phyloP scores from a whole-genome alignment of 2,797 vertebrate genomes.

The Melanotaenia boesemani region DNA sequence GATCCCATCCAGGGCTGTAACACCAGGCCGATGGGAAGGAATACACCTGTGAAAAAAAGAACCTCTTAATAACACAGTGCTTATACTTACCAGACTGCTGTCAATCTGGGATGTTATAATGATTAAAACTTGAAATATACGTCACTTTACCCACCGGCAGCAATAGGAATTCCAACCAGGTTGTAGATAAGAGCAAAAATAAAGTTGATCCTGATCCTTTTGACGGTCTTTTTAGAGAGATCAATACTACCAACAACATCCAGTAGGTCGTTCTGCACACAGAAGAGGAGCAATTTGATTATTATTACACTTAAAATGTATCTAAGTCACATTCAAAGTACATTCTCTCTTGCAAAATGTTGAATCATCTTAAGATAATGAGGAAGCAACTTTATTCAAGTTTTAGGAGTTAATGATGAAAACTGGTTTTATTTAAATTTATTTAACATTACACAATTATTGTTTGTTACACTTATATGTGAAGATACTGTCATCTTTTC shows the following conservation, averaged over 20 bases:
- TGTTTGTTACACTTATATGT: not conserved
- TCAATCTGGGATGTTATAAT: not conserved
- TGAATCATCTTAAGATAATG: not conserved
- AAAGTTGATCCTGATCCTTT: slow-evolving; percentile 94
- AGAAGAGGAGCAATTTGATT: not conserved
- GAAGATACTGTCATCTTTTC: not conserved
- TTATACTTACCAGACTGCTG: not conserved
- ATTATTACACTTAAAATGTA: not conserved
- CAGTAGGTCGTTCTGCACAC: slow-evolving; percentile 90
- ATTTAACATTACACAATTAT: not conserved
- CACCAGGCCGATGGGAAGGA: slow-evolving; percentile 92
- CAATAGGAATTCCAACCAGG: slow-evolving; percentile 94
- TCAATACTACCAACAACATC: slow-evolving; percentile 97
- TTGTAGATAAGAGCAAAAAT: slow-evolving; percentile 97
- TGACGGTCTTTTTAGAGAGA: slow-evolving; percentile 94
- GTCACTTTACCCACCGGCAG: slow-evolving; percentile 86
- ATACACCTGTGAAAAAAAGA: slow-evolving; percentile 84
- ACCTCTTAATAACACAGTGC: not conserved
- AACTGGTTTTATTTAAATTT: no score
- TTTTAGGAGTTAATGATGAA: not conserved
- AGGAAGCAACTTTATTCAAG: not conserved
- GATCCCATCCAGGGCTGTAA: slow-evolving; percentile 99
- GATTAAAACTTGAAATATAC: not conserved
- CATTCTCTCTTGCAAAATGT: not conserved
- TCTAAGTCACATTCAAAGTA: not conserved